phyloP scores from a whole-genome alignment of 2,888 invertebrate species.

The Amorpha juglandis region DNA sequence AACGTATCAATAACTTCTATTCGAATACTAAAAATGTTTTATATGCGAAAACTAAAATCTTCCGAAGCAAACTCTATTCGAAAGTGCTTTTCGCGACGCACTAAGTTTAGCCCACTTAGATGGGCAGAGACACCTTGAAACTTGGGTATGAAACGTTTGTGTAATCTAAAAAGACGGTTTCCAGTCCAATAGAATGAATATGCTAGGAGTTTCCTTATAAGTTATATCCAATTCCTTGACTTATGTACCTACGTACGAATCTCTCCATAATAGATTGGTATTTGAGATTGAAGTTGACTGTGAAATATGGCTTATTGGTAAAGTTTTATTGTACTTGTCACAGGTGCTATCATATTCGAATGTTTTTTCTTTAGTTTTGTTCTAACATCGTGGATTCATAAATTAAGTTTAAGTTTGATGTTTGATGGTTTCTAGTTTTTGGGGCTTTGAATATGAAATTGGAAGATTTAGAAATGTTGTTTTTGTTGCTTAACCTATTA shows the following conservation, averaged over 20 bases:
- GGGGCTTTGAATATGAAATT: constrained; percentile 8
- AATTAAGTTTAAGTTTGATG: constrained; percentile 46
- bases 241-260: constrained; percentile 69
- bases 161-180: constrained; percentile 52
- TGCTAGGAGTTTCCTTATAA: constrained; percentile 64
- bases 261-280: constrained; percentile 77
- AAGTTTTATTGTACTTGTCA: constrained; percentile 81
- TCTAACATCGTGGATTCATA: constrained; percentile 43
- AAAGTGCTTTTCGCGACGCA: constrained; percentile 56
- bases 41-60: constrained; percentile 46
- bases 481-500: neutral
- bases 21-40: constrained; percentile 41
- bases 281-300: constrained; percentile 79
- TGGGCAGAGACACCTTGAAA: constrained; percentile 46
- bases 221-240: constrained; percentile 72
- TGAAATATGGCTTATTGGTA: constrained; percentile 82
- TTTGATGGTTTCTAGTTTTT: constrained; percentile 37
- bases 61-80: constrained; percentile 41
- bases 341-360: constrained; percentile 69
- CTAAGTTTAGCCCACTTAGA: constrained; percentile 52
- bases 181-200: constrained; percentile 66
- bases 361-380: constrained; percentile 63
- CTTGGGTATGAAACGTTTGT: constrained; percentile 47
- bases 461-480: neutral
- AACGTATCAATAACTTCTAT: constrained; percentile 27